Base-by-base conservation (phyloP, 2,888 invertebrate genomes). In the Dinocampus coccinellae region DNA sequence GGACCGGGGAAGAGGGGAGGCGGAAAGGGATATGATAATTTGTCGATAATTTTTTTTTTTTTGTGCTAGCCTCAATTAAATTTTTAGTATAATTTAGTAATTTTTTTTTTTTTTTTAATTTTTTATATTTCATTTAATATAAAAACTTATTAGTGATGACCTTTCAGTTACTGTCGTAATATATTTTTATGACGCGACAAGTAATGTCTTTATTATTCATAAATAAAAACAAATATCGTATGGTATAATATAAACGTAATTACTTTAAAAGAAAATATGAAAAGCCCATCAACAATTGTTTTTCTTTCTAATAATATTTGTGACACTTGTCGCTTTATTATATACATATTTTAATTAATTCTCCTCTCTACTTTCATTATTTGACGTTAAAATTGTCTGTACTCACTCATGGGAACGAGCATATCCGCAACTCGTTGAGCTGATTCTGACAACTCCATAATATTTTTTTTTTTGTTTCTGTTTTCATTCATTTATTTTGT, bases 401-500 rank as follows among this genome's bases (percentile, higher is more conserved):
- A 74, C 73, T 76, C 76, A 76, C 75, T 74, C 67, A 66, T 55
- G 52, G 76, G 73, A 55, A 73, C 52, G 75, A 76, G 76, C 42
- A 74, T 69, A 75, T 69, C 68, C 24, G 69, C 60, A 73, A 76
- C 70, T 78, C 72, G 52, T 26, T 60, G 60, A 29, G 55, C 22
- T 55, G 64, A 60, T 13, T 70, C 57, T 9, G 66, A 70, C 61
- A 73, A 47, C 60, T 75, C 74, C 74, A 74, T 74, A 61, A 33
- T 66, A 69, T 53, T 33, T 22, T 36, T 39, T n/a, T n/a, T n/a
- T n/a, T n/a, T n/a, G n/a, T n/a, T n/a, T n/a, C n/a, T n/a, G n/a
- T n/a, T n/a, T n/a, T n/a, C n/a, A n/a, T n/a, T n/a, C n/a, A n/a
- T n/a, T n/a, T n/a, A n/a, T n/a, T n/a, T n/a, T n/a, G n/a, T n/a